A percentile compares a stretch with the other conserved stretches of the same genome.
Evolutionary conservation across 2,113 vertebrate genomes (phyloP).

Genomic region (Platycercus adscitus): DNA sequence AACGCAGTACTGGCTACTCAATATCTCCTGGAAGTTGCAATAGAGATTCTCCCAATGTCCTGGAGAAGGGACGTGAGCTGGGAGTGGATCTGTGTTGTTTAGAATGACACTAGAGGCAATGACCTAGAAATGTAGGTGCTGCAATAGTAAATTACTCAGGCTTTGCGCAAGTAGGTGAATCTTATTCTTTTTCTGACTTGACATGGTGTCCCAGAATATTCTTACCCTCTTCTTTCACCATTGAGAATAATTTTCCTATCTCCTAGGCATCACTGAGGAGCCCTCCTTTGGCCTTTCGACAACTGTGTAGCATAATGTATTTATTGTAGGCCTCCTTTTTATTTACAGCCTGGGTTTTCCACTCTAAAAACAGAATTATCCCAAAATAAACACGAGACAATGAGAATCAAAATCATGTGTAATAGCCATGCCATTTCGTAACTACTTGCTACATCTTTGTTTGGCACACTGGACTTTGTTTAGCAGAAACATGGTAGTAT

Average conservation of each 20-base stretch:
- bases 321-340: neutral
- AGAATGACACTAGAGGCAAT: neutral
- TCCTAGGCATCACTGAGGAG: neutral
- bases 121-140: constrained; percentile 41
- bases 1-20: neutral
- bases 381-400: constrained; percentile 48
- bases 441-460: constrained; percentile 47
- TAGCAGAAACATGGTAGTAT: constrained; percentile 40
- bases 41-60: neutral
- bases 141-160: constrained; percentile 7
- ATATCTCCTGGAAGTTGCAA: neutral
- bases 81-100: neutral
- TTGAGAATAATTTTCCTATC: neutral
- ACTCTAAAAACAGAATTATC: constrained; percentile 29
- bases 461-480: constrained; percentile 39
- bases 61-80: neutral
- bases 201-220: neutral
- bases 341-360: constrained; percentile 29
- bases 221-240: neutral
- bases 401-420: constrained; percentile 35
- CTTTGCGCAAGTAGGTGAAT: constrained; percentile 36
- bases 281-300: neutral
- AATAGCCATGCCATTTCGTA: constrained; percentile 19
- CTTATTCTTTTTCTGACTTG: constrained; percentile 15
- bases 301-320: neutral